These are phyloP conservation scores for Euplexia lucipara DNA, from an alignment of 2,888 invertebrate genomes.

Conservation along the genomic window DNA sequence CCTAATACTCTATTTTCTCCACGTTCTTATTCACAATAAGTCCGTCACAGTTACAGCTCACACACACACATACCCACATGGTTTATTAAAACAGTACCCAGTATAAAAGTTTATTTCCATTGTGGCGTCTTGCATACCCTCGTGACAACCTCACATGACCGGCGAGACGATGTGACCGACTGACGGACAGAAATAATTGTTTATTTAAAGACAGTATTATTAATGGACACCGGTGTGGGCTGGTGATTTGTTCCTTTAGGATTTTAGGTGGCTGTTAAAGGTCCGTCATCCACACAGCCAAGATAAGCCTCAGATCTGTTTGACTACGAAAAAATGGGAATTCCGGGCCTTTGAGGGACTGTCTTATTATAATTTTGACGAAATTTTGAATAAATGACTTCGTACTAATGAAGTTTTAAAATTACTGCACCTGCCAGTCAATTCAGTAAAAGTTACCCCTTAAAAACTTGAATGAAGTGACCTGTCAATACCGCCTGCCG, in stretches of 20 bases:
- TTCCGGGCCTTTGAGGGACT: no score
- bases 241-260: constrained; percentile 13
- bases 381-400: no score
- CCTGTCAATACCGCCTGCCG: no score
- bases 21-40: constrained; percentile 7
- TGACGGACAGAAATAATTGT: constrained; percentile 55
- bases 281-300: neutral
- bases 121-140: constrained; percentile 46
- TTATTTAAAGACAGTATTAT: constrained; percentile 50
- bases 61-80: neutral
- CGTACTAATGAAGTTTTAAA: no score
- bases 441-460: no score
- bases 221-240: constrained; percentile 16
- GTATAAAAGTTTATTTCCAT: constrained; percentile 58
- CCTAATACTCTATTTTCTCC: no score
- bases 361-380: no score
- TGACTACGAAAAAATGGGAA: no score
- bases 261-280: neutral
- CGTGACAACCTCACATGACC: constrained; percentile 63
- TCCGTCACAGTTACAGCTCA: neutral
- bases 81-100: constrained; percentile 37
- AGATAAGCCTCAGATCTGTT: no score
- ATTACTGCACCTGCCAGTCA: no score
- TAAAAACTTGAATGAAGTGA: no score
- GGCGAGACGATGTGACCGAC: constrained; percentile 47